Conservation (phyloP, 1,140 invertebrate species). For the Spodoptera litura region DNA sequence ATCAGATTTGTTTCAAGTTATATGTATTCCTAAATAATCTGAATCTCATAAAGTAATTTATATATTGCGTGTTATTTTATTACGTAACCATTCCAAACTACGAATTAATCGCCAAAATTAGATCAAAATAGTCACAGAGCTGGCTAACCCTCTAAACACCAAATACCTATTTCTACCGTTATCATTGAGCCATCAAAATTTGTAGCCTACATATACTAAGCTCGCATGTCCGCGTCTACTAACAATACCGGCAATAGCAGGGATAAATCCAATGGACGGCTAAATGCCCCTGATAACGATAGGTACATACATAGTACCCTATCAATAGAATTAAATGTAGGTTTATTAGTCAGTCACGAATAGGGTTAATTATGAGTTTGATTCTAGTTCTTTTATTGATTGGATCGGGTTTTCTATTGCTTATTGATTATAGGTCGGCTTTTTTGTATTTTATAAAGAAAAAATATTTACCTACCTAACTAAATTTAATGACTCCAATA, state of each 20-base stretch:
- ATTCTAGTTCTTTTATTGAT: not conserved
- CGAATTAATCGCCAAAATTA: too few species aligned
- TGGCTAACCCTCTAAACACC: not conserved
- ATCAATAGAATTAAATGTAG: conserved; percentile 20
- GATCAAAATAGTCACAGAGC: not conserved
- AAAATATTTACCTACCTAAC: too few species aligned
- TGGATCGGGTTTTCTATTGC: too few species aligned
- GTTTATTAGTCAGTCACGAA: not conserved
- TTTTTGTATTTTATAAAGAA: too few species aligned
- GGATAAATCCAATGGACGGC: conserved; percentile 15
- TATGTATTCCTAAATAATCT: too few species aligned
- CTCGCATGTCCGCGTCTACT: conserved; percentile 22
- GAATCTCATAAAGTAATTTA: too few species aligned
- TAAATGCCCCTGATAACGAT: conserved; percentile 13
- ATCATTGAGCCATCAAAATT: not conserved
- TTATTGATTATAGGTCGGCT: too few species aligned
- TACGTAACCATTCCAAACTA: too few species aligned
- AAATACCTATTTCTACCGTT: not conserved
- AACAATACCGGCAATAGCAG: conserved; percentile 17
- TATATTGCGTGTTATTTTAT: too few species aligned
- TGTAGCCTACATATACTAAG: conserved; percentile 1
- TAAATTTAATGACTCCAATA: too few species aligned
- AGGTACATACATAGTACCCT: not conserved
- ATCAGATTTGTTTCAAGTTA: too few species aligned
- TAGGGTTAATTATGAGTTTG: not conserved